These are phyloP conservation scores for Electrophaes corylata DNA, from an alignment of 2,888 invertebrate species.

Conservation along the genomic window DNA sequence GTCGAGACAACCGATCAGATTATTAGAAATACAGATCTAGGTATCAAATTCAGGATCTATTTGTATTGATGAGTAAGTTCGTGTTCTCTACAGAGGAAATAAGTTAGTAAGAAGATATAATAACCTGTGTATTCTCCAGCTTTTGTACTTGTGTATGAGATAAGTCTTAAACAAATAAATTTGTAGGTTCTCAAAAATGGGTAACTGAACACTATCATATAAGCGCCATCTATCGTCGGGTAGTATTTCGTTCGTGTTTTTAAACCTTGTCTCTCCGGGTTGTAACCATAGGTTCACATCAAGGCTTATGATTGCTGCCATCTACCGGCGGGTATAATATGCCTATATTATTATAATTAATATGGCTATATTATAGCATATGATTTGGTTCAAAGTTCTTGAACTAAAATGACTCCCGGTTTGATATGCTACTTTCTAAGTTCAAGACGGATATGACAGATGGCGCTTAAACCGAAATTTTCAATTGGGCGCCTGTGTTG, in stretches of 20 bases:
- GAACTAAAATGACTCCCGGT: background rate
- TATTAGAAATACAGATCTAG: too few species aligned
- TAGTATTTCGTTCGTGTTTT: slow-evolving; percentile 29
- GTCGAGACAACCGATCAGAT: too few species aligned
- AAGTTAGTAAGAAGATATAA: too few species aligned
- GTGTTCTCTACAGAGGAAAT: too few species aligned
- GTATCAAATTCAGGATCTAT: too few species aligned
- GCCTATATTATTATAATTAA: too few species aligned
- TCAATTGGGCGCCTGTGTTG: background rate
- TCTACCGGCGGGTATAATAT: background rate
- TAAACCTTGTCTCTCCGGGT: background rate
- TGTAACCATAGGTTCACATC: background rate
- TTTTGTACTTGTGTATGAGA: too few species aligned
- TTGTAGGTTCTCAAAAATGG: background rate
- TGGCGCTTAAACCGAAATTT: too few species aligned
- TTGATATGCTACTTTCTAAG: background rate
- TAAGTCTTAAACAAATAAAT: too few species aligned
- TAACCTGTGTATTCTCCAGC: too few species aligned
- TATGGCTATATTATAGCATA: too few species aligned
- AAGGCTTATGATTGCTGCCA: background rate
- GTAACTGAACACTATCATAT: background rate
- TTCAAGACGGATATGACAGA: background rate
- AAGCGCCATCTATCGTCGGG: slow-evolving; percentile 44
- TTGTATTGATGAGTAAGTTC: too few species aligned
- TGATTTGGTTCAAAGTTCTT: background rate